Evolutionary conservation across 2,888 invertebrate genomes (phyloP).

Genomic region (Thymelicus sylvestris): DNA sequence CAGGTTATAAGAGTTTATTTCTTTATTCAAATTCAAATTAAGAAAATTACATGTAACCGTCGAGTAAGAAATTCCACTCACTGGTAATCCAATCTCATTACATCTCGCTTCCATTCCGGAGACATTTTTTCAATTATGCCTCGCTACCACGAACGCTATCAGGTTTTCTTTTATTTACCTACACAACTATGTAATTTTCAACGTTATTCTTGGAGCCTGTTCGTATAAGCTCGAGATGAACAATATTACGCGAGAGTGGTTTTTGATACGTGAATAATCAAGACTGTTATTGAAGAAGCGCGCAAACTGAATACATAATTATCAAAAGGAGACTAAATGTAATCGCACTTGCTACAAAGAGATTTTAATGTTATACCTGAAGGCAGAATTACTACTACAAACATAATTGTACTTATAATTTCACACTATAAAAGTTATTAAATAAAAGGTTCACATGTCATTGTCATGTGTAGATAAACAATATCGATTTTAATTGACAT

Average conservation of each 20-base stretch:
- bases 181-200: conserved; percentile 60
- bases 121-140: conserved; percentile 80
- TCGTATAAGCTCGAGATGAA: conserved; percentile 16
- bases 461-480: too few relatives aligned
- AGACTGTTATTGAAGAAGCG: conserved; percentile 30
- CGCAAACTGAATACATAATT: conserved; percentile 14
- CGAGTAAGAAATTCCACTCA: conserved; percentile 47
- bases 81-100: conserved; percentile 69
- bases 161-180: conserved; percentile 64
- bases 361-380: too few relatives aligned
- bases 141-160: conserved; percentile 70
- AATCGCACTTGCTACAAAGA: neutral
- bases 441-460: too few relatives aligned
- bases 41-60: neutral
- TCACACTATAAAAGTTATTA: too few relatives aligned
- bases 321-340: conserved; percentile 8
- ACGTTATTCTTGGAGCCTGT: conserved; percentile 43
- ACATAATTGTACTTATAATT: too few relatives aligned
- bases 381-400: too few relatives aligned
- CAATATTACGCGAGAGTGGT: conserved; percentile 33
- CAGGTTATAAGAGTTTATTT: neutral
- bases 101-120: conserved; percentile 59
- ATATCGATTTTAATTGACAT: too few relatives aligned
- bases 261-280: conserved; percentile 37
- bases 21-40: neutral